Base-by-base conservation (phyloP, 2,797 vertebrate species). In the Hephaestus fuliginosus region DNA sequence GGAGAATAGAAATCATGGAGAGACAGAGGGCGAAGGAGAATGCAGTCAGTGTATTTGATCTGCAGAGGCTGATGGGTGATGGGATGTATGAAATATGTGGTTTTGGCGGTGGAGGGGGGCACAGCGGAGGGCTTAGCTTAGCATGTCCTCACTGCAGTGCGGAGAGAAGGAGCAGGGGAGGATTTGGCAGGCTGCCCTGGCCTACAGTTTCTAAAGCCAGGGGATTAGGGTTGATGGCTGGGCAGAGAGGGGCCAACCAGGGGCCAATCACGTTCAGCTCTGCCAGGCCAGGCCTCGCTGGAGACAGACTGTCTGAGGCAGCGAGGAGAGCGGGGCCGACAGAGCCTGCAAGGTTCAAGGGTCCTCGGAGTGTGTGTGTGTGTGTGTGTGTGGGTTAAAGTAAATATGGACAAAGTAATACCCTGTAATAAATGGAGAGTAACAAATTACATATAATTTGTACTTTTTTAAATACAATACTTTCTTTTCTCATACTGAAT, bases 251-350 rank as follows among this genome's bases (percentile, higher is more conserved):
- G 91, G 92, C 93, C 91, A 88, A 93, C 86, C 91, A 88, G 86
- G 91, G 91, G 91, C 90, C 90, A 86, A 86, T 92, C 89, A 86
- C 64, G 73, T 91, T 92, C 71, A 7, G 81, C 84, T 81, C 88
- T 93, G 91, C 92, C 93, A 94, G 91, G 89, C 87, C 86, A 62
- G 85, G 86, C 86, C 86, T 74, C 13, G 70, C 88, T 92, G 93
- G 94, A 95, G 94, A 93, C 92, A 90, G 86, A 77, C 89, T 90
- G 94, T 95, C 94, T 94, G 92, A 93, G 86, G 84, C 79, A 82
- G 85, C 51, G 53, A 91, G 83, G 70, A 87, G 85, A 90, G 76
- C 9, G 22, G 70, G 72, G 67, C 86, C 76, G 71, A 81, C 84
- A 81, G 56, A 87, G 84, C 63, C 82, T 73, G 84, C 22, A 61